phyloP scores from a whole-genome alignment of 1,140 invertebrate species.

The Drosophila busckii region DNA sequence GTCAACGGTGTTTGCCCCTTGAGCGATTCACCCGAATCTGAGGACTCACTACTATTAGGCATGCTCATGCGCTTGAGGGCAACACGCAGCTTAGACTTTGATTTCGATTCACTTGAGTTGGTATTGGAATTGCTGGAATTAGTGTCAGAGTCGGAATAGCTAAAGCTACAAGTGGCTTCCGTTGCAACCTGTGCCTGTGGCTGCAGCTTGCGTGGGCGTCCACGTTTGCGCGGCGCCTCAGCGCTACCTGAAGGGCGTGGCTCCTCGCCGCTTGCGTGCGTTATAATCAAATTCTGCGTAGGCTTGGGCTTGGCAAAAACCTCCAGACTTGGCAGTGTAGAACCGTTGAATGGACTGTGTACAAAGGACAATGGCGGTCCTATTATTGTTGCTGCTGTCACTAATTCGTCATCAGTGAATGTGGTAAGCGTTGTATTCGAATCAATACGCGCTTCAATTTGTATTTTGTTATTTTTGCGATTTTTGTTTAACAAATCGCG shows the following conservation, averaged over 20 bases:
- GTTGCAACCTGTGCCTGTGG: not conserved
- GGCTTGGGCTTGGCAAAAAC: constrained; percentile 43
- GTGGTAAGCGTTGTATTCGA: constrained; percentile 56
- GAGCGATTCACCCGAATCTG: constrained; percentile 30
- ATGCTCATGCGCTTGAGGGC: constrained; percentile 44
- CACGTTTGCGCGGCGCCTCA: constrained; percentile 17
- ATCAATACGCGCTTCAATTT: constrained; percentile 68
- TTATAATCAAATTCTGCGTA: constrained; percentile 52
- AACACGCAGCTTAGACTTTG: constrained; percentile 44
- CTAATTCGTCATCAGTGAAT: no score
- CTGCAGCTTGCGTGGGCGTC: constrained; percentile 24
- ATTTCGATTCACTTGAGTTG: constrained; percentile 10
- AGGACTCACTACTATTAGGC: constrained; percentile 6
- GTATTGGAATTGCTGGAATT: constrained; percentile 20
- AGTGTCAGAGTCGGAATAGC: constrained; percentile 41
- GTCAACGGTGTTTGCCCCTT: not conserved
- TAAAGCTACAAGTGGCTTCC: not conserved
- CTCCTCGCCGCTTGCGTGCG: constrained; percentile 52
- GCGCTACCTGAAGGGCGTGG: not conserved
- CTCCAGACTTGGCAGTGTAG: constrained; percentile 26
- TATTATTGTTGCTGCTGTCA: not conserved
- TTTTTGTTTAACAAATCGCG: constrained; percentile 63
- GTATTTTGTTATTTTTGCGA: constrained; percentile 57
- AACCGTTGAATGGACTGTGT: constrained; percentile 26
- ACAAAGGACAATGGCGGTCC: constrained; percentile 23